A percentile compares a stretch with the other conserved stretches of the same genome.
These are phyloP conservation scores for Pteromalus puparum DNA, from an alignment of 1,140 invertebrate species.

Conservation along the genomic window DNA sequence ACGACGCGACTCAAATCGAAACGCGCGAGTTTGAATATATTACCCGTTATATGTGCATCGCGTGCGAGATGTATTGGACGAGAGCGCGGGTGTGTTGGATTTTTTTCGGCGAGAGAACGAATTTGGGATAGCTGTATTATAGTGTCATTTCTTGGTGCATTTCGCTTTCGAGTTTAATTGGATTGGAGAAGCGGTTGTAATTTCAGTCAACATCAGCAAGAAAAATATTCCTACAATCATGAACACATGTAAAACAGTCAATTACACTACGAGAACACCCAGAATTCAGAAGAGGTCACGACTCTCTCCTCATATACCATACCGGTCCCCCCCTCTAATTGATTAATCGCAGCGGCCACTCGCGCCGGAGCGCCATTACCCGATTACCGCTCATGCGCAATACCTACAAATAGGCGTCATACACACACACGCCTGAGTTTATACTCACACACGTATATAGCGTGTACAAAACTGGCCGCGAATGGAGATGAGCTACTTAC, in stretches of 20 bases:
- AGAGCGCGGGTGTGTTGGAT: neutral
- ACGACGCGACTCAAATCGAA: constrained; percentile 31
- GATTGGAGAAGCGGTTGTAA: no score
- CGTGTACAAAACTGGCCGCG: neutral
- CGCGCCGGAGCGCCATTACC: constrained; percentile 58
- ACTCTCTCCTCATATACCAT: constrained; percentile 50
- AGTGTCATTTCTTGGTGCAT: no score
- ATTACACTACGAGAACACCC: neutral
- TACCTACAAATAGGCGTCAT: constrained; percentile 8
- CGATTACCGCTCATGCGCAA: constrained; percentile 62
- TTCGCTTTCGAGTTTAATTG: neutral
- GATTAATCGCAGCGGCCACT: constrained; percentile 64
- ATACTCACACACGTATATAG: no score
- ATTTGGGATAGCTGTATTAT: neutral
- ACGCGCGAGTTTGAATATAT: constrained; percentile 26
- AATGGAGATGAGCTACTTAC: constrained; percentile 18
- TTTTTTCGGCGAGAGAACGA: neutral
- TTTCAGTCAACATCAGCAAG: no score
- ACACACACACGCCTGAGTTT: neutral
- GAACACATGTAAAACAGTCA: no score
- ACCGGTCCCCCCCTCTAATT: constrained; percentile 64
- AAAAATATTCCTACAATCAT: no score
- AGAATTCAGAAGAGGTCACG: constrained; percentile 63
- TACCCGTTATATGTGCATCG: no score
- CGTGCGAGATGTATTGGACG: neutral